Conservation (phyloP, 2,888 invertebrate species). For the Agrochola macilenta region DNA sequence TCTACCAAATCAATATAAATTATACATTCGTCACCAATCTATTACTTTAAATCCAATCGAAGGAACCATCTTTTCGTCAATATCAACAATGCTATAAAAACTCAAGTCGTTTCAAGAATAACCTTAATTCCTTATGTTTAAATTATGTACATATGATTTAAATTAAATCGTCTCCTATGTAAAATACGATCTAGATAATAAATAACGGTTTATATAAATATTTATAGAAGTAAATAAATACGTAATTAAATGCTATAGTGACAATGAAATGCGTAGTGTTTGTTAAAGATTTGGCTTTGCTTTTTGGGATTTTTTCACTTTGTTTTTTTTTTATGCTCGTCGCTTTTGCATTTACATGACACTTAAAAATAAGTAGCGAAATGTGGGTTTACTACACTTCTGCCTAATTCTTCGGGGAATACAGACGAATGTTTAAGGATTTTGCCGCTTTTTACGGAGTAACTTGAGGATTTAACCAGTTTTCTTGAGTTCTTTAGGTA, state of each 20-base stretch:
- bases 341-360: no score
- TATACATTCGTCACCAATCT: slow-evolving; percentile 45
- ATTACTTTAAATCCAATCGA: slow-evolving; percentile 37
- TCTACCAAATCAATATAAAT: slow-evolving; percentile 37
- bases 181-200: slow-evolving; percentile 55
- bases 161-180: slow-evolving; percentile 48
- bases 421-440: background rate
- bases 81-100: slow-evolving; percentile 37
- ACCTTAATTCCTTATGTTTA: slow-evolving; percentile 42
- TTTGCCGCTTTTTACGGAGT: background rate
- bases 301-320: no score
- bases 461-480: background rate
- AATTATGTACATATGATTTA: slow-evolving; percentile 59
- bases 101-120: slow-evolving; percentile 19
- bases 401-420: no score
- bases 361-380: no score
- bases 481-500: background rate
- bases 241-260: slow-evolving; percentile 41
- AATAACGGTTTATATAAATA: slow-evolving; percentile 49
- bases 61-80: slow-evolving; percentile 7
- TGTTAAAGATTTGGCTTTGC: background rate
- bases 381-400: no score
- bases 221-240: slow-evolving; percentile 60
- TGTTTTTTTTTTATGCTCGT: no score
- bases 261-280: slow-evolving; percentile 11